phyloP scores from a whole-genome alignment of 1,140 invertebrate species.

The Heliconius congener region DNA sequence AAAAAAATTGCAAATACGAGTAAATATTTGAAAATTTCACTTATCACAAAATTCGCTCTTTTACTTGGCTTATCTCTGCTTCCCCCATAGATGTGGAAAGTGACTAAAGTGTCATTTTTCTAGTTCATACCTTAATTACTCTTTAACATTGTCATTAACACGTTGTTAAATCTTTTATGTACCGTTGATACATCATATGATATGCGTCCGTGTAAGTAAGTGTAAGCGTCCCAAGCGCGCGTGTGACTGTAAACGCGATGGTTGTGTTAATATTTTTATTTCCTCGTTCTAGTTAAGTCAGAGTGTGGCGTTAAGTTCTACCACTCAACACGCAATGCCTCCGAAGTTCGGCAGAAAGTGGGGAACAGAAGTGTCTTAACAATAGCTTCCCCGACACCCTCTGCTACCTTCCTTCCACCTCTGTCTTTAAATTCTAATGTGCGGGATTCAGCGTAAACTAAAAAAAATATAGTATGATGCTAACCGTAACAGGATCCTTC shows the following conservation, averaged over 20 bases:
- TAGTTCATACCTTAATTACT: not conserved
- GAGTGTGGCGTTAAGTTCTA: too few species aligned
- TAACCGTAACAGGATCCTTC: conserved; percentile 93
- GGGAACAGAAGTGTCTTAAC: not conserved
- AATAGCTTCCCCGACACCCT: not conserved
- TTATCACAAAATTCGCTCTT: not conserved
- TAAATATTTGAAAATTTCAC: too few species aligned
- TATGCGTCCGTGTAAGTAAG: not conserved
- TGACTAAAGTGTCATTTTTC: not conserved
- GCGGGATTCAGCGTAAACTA: not conserved
- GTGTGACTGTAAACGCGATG: too few species aligned
- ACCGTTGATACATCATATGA: not conserved
- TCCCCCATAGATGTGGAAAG: not conserved
- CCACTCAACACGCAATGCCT: too few species aligned
- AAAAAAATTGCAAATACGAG: too few species aligned
- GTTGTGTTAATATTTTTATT: too few species aligned
- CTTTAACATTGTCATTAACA: not conserved
- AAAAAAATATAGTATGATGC: conserved; percentile 37
- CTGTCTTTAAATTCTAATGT: not conserved
- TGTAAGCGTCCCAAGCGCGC: too few species aligned
- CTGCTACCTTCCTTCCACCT: not conserved
- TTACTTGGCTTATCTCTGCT: not conserved
- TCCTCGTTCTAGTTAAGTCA: too few species aligned
- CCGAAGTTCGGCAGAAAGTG: not conserved
- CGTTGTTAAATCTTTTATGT: not conserved